These are phyloP conservation scores for Pyrrhia umbra DNA, from an alignment of 2,888 invertebrate species.

Conservation along the genomic window DNA sequence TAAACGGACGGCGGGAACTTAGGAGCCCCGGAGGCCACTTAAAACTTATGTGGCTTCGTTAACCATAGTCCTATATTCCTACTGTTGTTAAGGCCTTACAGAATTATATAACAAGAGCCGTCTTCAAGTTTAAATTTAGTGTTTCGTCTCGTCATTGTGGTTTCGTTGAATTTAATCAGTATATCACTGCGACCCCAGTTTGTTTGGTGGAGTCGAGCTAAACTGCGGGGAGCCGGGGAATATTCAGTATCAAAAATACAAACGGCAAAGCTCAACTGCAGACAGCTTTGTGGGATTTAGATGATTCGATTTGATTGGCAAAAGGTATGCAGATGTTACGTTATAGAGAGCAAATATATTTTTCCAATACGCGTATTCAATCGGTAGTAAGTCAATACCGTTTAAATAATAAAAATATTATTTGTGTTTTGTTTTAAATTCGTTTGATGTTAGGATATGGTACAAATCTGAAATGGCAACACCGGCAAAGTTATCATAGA, in stretches of 20 bases:
- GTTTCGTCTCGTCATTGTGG: slow-evolving; percentile 67
- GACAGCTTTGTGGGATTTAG: slow-evolving; percentile 39
- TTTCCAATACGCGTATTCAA: slow-evolving; percentile 32
- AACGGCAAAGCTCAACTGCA: slow-evolving; percentile 30
- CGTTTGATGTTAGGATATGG: slow-evolving; percentile 25
- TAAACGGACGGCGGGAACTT: slow-evolving; percentile 85
- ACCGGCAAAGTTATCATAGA: slow-evolving; percentile 19
- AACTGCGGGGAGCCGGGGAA: slow-evolving; percentile 24
- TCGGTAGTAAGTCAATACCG: slow-evolving; percentile 26
- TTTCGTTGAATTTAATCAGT: slow-evolving; percentile 62
- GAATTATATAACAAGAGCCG: slow-evolving; percentile 72
- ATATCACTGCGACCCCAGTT: slow-evolving; percentile 56
- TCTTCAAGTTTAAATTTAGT: slow-evolving; percentile 70
- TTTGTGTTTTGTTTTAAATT: slow-evolving; percentile 33
- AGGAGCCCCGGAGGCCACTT: slow-evolving; percentile 85
- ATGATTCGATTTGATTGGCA: slow-evolving; percentile 45
- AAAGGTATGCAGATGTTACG: slow-evolving; percentile 50
- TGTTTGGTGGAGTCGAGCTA: slow-evolving; percentile 32
- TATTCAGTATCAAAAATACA: slow-evolving; percentile 43
- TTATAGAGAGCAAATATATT: slow-evolving; percentile 38
- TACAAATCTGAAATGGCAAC: slow-evolving; percentile 22
- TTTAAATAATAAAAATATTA: slow-evolving; percentile 22
- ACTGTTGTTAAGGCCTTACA: slow-evolving; percentile 75
- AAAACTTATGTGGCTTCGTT: slow-evolving; percentile 89
- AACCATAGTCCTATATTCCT: slow-evolving; percentile 81